Evolutionary conservation across 2,888 invertebrate genomes (phyloP).

Genomic region (Incurvaria masculella): DNA sequence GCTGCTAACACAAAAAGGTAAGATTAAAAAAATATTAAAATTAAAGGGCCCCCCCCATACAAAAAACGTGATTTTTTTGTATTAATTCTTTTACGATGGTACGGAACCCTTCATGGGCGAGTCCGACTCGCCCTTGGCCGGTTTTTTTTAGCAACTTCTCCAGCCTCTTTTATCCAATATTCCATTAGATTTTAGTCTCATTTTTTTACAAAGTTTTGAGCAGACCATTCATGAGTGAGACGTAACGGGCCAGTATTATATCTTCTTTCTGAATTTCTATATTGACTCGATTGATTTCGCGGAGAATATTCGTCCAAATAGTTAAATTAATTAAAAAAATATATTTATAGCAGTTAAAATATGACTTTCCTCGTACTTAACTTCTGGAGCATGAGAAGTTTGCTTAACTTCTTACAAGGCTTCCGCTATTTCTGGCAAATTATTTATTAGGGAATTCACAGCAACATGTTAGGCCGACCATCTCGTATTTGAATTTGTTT

Average conservation of each 20-base stretch:
- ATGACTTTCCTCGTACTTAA: constrained; percentile 15
- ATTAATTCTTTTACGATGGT: too few relatives aligned
- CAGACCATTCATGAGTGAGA: constrained; percentile 8
- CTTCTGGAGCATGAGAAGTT: constrained; percentile 16
- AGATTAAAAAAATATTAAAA: too few relatives aligned
- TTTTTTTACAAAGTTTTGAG: constrained; percentile 16
- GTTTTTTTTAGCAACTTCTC: too few relatives aligned
- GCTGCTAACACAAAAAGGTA: constrained; percentile 15
- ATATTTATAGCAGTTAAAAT: constrained; percentile 14
- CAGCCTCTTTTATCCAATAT: constrained; percentile 17
- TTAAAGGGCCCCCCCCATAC: too few relatives aligned
- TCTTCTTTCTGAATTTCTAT: constrained; percentile 8
- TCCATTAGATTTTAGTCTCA: constrained; percentile 16
- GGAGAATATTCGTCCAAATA: constrained; percentile 17
- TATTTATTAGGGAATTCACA: too few relatives aligned
- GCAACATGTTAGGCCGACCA: too few relatives aligned
- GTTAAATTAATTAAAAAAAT: constrained; percentile 16
- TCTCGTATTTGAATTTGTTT: too few relatives aligned
- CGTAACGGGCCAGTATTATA: constrained; percentile 5
- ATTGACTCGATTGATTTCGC: constrained; percentile 15
- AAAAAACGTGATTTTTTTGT: too few relatives aligned
- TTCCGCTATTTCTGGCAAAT: constrained; percentile 16
- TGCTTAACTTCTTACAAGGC: constrained; percentile 14
- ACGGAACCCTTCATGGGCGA: too few relatives aligned
- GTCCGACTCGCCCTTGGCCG: too few relatives aligned